A percentile compares a stretch with the other conserved stretches of the same genome.
Evolutionary conservation across 2,797 vertebrate species (phyloP).

Genomic region (Pangasius mekongensis): DNA sequence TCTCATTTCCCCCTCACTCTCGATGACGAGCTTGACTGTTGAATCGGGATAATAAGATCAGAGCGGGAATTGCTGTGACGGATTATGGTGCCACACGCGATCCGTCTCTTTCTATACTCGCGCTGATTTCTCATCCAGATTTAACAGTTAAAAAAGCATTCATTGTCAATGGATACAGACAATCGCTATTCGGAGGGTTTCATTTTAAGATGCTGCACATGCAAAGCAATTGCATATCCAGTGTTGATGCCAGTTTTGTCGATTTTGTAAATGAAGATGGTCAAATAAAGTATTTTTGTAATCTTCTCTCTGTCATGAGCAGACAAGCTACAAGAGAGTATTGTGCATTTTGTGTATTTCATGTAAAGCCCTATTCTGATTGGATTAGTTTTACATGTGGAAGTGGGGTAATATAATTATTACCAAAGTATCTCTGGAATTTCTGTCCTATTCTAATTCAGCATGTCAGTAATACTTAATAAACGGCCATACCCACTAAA

Average conservation of each 20-base stretch:
- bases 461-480: background rate
- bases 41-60: constrained; percentile 74
- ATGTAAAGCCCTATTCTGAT: background rate
- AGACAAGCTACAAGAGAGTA: background rate
- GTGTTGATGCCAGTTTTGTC: background rate
- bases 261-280: constrained; percentile 2
- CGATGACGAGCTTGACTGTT: constrained; percentile 60
- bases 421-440: background rate
- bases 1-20: constrained; percentile 56
- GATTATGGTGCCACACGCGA: constrained; percentile 68
- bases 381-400: background rate
- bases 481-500: too few relatives aligned
- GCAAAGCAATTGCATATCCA: background rate
- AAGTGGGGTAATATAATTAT: background rate
- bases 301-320: background rate
- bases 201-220: constrained; percentile 10
- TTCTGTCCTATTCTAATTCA: background rate
- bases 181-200: constrained; percentile 28
- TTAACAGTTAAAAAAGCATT: constrained; percentile 71
- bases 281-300: background rate
- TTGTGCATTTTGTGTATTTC: background rate
- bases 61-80: constrained; percentile 70
- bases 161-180: constrained; percentile 43
- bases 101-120: constrained; percentile 65
- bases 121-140: constrained; percentile 71